phyloP scores from a whole-genome alignment of 2,113 vertebrate species.

The Brachirus orientalis region DNA sequence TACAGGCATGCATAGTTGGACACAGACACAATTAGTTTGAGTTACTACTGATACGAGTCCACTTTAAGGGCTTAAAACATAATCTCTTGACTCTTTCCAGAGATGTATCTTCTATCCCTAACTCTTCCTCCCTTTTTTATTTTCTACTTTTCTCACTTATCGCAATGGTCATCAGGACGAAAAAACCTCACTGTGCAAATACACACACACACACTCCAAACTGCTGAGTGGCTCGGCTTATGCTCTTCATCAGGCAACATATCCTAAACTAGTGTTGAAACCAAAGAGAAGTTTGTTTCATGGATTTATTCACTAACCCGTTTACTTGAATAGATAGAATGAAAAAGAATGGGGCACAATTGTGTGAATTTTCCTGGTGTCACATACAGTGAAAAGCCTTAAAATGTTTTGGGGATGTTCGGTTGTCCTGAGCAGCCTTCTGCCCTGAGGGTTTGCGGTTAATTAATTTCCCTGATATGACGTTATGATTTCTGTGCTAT shows the following conservation, averaged over 20 bases:
- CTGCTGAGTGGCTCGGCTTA: conserved; percentile 32
- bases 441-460: conserved; percentile 59
- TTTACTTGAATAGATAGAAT: conserved; percentile 50
- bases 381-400: conserved; percentile 68
- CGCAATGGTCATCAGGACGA: conserved; percentile 62
- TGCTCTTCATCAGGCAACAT: conserved; percentile 57
- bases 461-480: conserved; percentile 73
- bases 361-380: conserved; percentile 72
- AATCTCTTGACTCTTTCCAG: conserved; percentile 79
- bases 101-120: conserved; percentile 51
- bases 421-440: conserved; percentile 56
- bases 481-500: conserved; percentile 63
- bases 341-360: conserved; percentile 57
- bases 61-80: conserved; percentile 71
- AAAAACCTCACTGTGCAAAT: background rate
- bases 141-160: conserved; percentile 73
- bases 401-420: conserved; percentile 70
- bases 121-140: conserved; percentile 64
- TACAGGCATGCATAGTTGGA: conserved; percentile 41
- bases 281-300: conserved; percentile 66
- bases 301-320: conserved; percentile 48
- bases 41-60: conserved; percentile 78
- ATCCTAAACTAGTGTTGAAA: conserved; percentile 57
- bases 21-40: conserved; percentile 68
- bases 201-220: conserved; percentile 26